phyloP scores from a whole-genome alignment of 2,888 invertebrate species.

The Clepsis dumicolana region DNA sequence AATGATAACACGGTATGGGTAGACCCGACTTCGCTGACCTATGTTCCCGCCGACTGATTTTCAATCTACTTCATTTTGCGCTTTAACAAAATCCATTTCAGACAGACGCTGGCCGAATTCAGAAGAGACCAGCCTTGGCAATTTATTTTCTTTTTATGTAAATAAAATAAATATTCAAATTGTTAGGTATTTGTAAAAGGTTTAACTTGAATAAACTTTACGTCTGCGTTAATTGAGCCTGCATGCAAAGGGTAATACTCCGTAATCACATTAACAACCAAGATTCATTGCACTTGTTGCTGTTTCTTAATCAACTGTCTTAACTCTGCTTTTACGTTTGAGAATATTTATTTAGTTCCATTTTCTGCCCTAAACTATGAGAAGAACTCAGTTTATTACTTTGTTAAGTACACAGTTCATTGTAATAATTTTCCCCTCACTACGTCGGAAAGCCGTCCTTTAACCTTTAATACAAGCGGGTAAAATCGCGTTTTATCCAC shows the following conservation, averaged over 20 bases:
- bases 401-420: neutral
- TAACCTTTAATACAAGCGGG: too few species aligned
- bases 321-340: conserved; percentile 11
- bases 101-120: conserved; percentile 2
- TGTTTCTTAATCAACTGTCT: conserved; percentile 10
- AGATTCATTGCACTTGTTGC: conserved; percentile 18
- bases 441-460: too few species aligned
- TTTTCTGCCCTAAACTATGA: neutral
- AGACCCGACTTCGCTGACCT: conserved; percentile 23
- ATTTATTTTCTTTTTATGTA: conserved; percentile 5
- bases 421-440: too few species aligned
- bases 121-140: conserved; percentile 2
- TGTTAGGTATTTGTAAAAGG: conserved; percentile 13
- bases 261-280: conserved; percentile 15
- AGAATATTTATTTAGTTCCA: neutral
- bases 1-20: conserved; percentile 16
- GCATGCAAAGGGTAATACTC: conserved; percentile 18
- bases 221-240: conserved; percentile 14
- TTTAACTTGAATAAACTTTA: conserved; percentile 22
- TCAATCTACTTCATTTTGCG: conserved; percentile 31
- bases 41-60: conserved; percentile 24
- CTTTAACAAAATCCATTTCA: conserved; percentile 24
- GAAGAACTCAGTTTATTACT: neutral
- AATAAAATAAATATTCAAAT: neutral
- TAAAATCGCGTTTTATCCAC: too few species aligned